These are phyloP conservation scores for Epinephelus awoara DNA, from an alignment of 2,797 vertebrate species.

Conservation along the genomic window DNA sequence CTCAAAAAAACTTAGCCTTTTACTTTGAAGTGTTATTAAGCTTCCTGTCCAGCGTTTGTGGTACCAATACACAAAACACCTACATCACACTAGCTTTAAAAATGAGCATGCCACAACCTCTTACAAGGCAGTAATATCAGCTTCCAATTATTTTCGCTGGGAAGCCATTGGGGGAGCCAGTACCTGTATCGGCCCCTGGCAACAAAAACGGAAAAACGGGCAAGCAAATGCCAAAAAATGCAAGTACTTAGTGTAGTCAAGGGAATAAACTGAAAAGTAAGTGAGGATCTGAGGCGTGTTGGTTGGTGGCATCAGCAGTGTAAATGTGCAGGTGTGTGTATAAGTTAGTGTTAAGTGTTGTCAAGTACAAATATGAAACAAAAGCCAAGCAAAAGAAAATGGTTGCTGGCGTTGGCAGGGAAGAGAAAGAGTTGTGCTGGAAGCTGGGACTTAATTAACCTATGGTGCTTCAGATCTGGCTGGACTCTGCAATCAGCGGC, in stretches of 20 bases:
- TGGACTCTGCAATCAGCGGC: background rate
- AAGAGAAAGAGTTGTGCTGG: background rate
- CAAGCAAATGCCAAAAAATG: background rate
- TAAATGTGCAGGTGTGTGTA: background rate
- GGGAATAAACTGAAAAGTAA: background rate
- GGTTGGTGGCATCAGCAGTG: background rate
- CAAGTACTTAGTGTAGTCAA: conserved; percentile 5
- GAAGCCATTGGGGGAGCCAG: too few relatives aligned
- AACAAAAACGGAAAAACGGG: background rate
- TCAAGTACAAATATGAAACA: background rate
- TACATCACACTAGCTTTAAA: too few relatives aligned
- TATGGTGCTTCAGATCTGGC: background rate
- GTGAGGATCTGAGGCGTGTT: background rate
- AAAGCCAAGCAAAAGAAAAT: conserved; percentile 1
- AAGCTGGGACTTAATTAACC: background rate
- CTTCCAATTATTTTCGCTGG: too few relatives aligned
- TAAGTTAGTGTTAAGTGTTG: background rate
- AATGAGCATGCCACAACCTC: too few relatives aligned
- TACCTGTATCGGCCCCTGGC: too few relatives aligned
- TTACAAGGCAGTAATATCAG: too few relatives aligned
- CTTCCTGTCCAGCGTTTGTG: too few relatives aligned
- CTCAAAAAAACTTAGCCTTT: too few relatives aligned
- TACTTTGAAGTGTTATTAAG: too few relatives aligned
- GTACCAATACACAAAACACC: too few relatives aligned
- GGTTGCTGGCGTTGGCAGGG: background rate